Percentiles rank a stretch among this genome's conserved stretches.
Conservation (phyloP, 2,113 vertebrate genomes). For the Colinus virginianus region DNA sequence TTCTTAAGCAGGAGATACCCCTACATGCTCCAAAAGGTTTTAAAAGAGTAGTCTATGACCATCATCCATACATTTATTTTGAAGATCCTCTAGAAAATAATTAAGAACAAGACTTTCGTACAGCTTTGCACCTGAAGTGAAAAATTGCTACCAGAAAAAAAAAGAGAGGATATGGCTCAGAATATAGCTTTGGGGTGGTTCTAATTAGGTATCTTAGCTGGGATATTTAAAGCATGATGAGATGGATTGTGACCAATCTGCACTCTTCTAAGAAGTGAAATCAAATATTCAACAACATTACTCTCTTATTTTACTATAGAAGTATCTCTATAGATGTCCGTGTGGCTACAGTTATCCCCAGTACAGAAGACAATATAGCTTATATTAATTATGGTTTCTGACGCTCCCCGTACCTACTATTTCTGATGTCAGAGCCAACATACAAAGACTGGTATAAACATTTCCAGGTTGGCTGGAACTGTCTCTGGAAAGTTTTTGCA, state of each 20-base stretch:
- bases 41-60: background rate
- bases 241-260: background rate
- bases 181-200: background rate
- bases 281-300: background rate
- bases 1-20: background rate
- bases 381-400: background rate
- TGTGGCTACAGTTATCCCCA: background rate
- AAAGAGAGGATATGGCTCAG: fast-evolving
- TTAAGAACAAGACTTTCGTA: background rate
- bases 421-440: background rate
- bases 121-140: background rate
- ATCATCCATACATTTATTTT: background rate
- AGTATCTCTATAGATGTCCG: background rate
- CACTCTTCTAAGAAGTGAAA: background rate
- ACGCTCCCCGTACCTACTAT: background rate
- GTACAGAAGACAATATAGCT: background rate
- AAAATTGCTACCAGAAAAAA: background rate
- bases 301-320: background rate
- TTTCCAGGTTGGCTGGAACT: constrained; percentile 1
- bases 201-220: background rate
- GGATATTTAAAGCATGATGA: background rate
- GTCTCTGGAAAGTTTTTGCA: background rate
- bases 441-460: fast-evolving
- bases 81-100: background rate
- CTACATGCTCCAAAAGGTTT: fast-evolving